Evolutionary conservation across 2,113 vertebrate genomes (phyloP), one percentile per base, ranked within the genome.

Genomic region (Amphiprion ocellaris): DNA sequence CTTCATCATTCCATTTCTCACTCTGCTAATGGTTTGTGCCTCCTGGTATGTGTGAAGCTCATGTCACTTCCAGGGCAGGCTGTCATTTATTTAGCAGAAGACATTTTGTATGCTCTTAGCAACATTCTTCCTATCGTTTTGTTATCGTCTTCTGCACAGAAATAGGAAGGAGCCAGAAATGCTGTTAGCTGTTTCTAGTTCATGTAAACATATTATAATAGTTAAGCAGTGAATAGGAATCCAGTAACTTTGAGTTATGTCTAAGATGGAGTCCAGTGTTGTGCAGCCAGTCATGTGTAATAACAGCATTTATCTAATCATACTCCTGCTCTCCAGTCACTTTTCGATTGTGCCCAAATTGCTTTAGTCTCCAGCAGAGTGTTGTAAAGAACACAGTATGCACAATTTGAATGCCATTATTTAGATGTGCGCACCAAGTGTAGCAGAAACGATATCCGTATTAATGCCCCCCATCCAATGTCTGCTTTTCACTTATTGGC

Each of bases 321-420:
- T 10, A 62, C 30, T 37, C 68, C 33, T 56, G 81, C 72, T 86
- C 72, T 75, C 64, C 58, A 75, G 69, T 69, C 66, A 78, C 61
- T 78, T 69, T 79, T 59, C 70, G 56, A 85, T 77, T 86, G 69
- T 76, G 74, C 73, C 86, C 23, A 81, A 74, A 83, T 84, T 76
- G 47, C 52, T 68, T 68, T 12, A 64, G 41, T 76, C 83, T 87
- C 77, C 80, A 69, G 67, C 84, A 26, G 70, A 59, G 78, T 76
- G 75, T 55, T 44, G 30, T 84, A 52, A 37, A 66, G 62, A 85
- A 79, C 77, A 54, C 86, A 79, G 69, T 77, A 65, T 69, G 81
- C 83, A 71, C 78, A 82, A 84, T 90, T 78, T 68, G 39, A 85
- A 84, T 82, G 83, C 70, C 69, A 79, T 89, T 79, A 86, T 77